phyloP scores from a whole-genome alignment of 2,888 invertebrate genomes.

The Lepidocyrtoides sp. region DNA sequence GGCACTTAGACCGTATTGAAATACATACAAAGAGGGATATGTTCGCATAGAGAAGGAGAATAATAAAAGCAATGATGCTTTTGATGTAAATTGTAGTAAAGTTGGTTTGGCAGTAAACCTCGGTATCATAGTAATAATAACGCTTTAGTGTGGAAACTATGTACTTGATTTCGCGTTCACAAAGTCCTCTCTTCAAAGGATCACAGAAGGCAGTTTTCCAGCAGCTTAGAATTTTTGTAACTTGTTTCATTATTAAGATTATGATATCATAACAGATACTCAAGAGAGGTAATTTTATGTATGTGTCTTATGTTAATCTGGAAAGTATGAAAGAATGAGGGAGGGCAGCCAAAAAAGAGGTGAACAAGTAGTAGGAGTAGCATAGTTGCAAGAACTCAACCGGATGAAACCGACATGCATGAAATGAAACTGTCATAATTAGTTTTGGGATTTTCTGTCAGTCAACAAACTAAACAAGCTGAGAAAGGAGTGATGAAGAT shows the following conservation, averaged over 20 bases:
- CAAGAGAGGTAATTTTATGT: neutral
- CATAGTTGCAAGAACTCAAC: neutral
- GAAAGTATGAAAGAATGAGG: neutral
- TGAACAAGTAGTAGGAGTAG: neutral
- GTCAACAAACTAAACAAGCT: constrained; percentile 33
- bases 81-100: neutral
- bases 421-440: constrained; percentile 66
- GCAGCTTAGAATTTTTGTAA: neutral
- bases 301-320: neutral
- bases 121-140: neutral
- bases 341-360: neutral
- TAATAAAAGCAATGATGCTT: constrained; percentile 36
- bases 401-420: constrained; percentile 12
- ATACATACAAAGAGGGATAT: neutral
- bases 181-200: neutral
- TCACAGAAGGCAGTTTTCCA: neutral
- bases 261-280: neutral
- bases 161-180: neutral
- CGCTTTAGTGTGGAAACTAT: neutral
- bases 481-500: neutral
- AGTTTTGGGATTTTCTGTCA: constrained; percentile 77
- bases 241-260: neutral
- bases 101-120: constrained; percentile 1
- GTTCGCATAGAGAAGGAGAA: neutral
- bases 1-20: neutral